Evolutionary conservation across 2,888 invertebrate species (phyloP), one percentile per base, ranked within the genome.

Genomic region (Brenthis hecate): DNA sequence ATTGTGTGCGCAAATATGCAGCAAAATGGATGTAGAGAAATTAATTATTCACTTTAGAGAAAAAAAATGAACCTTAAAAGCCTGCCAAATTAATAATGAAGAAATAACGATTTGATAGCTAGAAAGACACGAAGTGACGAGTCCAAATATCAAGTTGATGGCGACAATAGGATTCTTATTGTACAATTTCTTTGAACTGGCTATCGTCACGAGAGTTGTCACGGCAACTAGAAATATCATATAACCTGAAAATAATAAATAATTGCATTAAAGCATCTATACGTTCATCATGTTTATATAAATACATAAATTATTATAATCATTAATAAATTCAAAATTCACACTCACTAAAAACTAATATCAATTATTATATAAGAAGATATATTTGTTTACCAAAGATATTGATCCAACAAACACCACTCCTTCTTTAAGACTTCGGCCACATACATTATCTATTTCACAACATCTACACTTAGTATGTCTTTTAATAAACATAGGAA

Each of bases 61-160:
- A 11, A 43, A 8, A 8, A 43, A 43, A 43, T 11, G 8, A 11
- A 84, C 85, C 75, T 70, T 72, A 4, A 72, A 48, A 56, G 73
- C 73, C 70, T 83, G 84, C 78, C 77, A 81, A 14, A 85, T 70
- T 43, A 90, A 68, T 13, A 85, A 60, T 11, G 74, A 23, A 0
- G 87, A 82, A 66, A 89, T 79, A 1, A 80, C 4, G 2, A 87
- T 77, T 74, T 89, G 85, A 65, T 89, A 89, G 6, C 76, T 1
- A 0, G 86, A 84, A 6, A 85, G 69, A 23, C 79, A 76, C 8
- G 74, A 70, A 1, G 78, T 72, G 19, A 83, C 82, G 3, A 88
- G 69, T 0, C 79, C 75, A 28, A 85, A 81, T 4, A 89, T 69
- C 23, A 86, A 64, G 48, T 85, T 77, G 2, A 80, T 68, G 0